phyloP scores from a whole-genome alignment of 2,797 vertebrate species.

The Bradypodion pumilum region DNA sequence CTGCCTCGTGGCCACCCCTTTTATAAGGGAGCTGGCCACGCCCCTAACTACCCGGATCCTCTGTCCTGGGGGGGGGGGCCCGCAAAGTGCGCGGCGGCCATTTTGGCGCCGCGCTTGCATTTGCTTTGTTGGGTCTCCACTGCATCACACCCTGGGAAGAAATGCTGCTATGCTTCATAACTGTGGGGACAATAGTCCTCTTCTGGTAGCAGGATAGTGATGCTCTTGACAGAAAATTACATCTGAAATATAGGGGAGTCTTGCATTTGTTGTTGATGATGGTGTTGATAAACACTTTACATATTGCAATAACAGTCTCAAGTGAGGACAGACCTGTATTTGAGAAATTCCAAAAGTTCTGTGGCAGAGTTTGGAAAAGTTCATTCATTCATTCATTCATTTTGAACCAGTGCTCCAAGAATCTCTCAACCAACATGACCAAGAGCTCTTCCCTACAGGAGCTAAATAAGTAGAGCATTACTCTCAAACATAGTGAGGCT shows the following conservation, averaged over 20 bases:
- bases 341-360: background rate
- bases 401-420: background rate
- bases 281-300: constrained; percentile 58
- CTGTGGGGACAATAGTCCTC: constrained; percentile 60
- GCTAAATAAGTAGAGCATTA: background rate
- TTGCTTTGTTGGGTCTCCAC: constrained; percentile 64
- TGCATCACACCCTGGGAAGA: constrained; percentile 41
- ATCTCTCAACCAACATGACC: too few relatives aligned
- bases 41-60: too few relatives aligned
- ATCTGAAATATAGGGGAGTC: constrained; percentile 65
- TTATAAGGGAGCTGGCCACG: too few relatives aligned
- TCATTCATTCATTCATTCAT: background rate
- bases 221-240: constrained; percentile 37
- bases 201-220: constrained; percentile 41
- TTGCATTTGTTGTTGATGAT: constrained; percentile 52
- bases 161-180: constrained; percentile 53
- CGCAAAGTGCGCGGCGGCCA: too few relatives aligned
- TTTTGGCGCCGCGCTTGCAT: too few relatives aligned
- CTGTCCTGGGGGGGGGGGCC: too few relatives aligned
- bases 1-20: too few relatives aligned
- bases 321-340: constrained; percentile 21
- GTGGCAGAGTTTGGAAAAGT: background rate
- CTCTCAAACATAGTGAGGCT: background rate
- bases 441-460: too few relatives aligned
- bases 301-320: constrained; percentile 35